phyloP scores from a whole-genome alignment of 2,888 invertebrate genomes.

The Drosophila percnosoma region DNA sequence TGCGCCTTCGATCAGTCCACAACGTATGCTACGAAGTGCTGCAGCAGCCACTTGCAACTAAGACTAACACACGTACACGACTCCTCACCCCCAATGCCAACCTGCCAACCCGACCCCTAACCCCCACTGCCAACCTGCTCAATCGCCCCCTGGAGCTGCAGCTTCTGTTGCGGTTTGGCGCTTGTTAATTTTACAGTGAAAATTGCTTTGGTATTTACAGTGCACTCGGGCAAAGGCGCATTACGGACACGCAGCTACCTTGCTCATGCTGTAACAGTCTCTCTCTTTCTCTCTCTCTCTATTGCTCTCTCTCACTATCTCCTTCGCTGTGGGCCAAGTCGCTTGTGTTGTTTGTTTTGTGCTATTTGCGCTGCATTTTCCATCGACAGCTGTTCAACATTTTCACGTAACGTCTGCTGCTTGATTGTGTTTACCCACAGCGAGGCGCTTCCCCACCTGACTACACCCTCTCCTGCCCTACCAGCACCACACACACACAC shows the following conservation, averaged over 20 bases:
- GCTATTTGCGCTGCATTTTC: constrained; percentile 67
- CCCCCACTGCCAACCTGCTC: neutral
- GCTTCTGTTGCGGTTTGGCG: constrained; percentile 69
- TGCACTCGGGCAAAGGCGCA: constrained; percentile 77
- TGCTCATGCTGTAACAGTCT: neutral
- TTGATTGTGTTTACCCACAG: constrained; percentile 71
- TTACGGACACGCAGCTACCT: constrained; percentile 53
- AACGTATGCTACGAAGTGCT: constrained; percentile 38
- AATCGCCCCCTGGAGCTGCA: neutral
- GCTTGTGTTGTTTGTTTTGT: constrained; percentile 39
- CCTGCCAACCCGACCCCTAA: constrained; percentile 42
- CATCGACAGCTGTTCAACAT: constrained; percentile 76
- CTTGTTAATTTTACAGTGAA: constrained; percentile 79
- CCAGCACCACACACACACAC: neutral
- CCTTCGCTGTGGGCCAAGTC: constrained; percentile 12
- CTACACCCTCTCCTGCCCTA: neutral
- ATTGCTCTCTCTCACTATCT: neutral
- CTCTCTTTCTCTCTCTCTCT: neutral
- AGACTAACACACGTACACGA: constrained; percentile 39
- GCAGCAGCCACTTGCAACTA: constrained; percentile 49
- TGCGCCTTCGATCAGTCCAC: constrained; percentile 38
- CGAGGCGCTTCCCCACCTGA: constrained; percentile 1
- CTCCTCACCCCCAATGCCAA: constrained; percentile 28
- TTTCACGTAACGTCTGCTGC: constrained; percentile 72
- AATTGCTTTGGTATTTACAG: constrained; percentile 80